Evolutionary conservation across 1,140 invertebrate genomes (phyloP).

Genomic region (Trachymyrmex cornetzi): DNA sequence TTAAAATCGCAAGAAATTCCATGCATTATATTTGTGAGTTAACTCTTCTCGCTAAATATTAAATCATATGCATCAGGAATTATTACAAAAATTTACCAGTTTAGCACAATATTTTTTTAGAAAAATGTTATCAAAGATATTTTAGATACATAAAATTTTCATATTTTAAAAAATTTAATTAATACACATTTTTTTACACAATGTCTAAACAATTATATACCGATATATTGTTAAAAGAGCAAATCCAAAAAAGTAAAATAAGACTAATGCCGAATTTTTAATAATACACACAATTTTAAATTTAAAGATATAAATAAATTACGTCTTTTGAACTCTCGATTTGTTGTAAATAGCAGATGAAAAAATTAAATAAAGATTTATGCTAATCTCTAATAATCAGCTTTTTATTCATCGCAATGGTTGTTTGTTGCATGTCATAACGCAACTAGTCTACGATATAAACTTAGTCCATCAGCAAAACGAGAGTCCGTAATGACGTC

Average conservation of each 20-base stretch:
- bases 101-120: neutral
- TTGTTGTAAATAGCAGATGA: neutral
- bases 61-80: neutral
- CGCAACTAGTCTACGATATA: neutral
- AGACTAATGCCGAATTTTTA: neutral
- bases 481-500: neutral
- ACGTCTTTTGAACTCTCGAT: neutral
- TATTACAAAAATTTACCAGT: neutral
- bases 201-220: neutral
- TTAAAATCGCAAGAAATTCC: neutral
- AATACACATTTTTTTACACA: neutral
- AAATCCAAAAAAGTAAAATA: no score
- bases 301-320: neutral
- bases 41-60: neutral
- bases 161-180: neutral
- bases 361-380: neutral
- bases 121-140: neutral
- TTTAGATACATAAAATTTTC: constrained; percentile 3
- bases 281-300: neutral
- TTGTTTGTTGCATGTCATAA: neutral
- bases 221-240: neutral
- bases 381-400: neutral
- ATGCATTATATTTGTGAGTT: neutral
- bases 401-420: neutral
- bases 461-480: neutral